phyloP scores from a whole-genome alignment of 1,140 invertebrate genomes.

The Scaptomyza graminum region DNA sequence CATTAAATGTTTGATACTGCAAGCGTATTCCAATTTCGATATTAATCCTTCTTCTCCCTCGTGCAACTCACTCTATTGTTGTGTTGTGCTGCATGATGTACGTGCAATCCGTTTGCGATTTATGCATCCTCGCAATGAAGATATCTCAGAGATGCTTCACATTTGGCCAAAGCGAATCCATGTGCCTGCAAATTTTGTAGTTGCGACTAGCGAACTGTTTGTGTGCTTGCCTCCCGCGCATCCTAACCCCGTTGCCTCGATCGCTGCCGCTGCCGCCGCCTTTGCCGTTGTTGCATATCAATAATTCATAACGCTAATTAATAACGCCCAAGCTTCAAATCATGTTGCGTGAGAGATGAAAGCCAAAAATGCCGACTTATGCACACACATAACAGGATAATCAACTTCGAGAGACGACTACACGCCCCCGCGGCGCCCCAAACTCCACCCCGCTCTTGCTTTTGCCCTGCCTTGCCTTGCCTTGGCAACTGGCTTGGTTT shows the following conservation, averaged over 20 bases:
- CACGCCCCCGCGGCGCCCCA: slow-evolving; percentile 14
- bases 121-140: slow-evolving; percentile 75
- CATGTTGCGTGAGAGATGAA: slow-evolving; percentile 67
- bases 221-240: background rate
- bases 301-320: slow-evolving; percentile 83
- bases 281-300: slow-evolving; percentile 43
- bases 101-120: slow-evolving; percentile 52
- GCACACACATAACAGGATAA: slow-evolving; percentile 76
- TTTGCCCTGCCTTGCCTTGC: too few relatives aligned
- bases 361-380: slow-evolving; percentile 58
- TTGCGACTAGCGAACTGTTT: slow-evolving; percentile 43
- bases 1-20: too few relatives aligned
- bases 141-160: slow-evolving; percentile 56
- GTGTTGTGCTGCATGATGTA: slow-evolving; percentile 44
- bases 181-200: slow-evolving; percentile 29
- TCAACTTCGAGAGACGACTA: slow-evolving; percentile 54
- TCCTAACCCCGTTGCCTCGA: background rate
- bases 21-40: background rate
- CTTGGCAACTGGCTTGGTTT: background rate
- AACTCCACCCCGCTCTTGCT: background rate
- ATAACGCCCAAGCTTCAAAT: slow-evolving; percentile 77
- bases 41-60: background rate
- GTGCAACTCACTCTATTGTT: too few relatives aligned
- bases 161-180: slow-evolving; percentile 3
- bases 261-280: background rate